These are phyloP conservation scores for Perithous albicinctus DNA, from an alignment of 2,888 invertebrate species.

Conservation along the genomic window DNA sequence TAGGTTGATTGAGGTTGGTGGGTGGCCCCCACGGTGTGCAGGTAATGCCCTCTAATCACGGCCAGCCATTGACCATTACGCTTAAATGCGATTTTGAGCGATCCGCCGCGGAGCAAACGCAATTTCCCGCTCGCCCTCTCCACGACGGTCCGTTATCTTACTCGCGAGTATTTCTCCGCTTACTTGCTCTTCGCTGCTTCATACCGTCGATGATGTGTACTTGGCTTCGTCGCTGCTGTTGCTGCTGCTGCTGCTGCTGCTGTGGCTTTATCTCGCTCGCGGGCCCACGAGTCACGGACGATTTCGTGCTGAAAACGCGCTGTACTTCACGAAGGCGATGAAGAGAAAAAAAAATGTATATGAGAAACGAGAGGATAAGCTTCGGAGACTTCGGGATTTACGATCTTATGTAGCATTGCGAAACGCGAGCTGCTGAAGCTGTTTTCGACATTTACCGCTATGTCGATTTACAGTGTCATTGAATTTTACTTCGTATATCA, in stretches of 20 bases:
- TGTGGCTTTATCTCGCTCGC: conserved; percentile 50
- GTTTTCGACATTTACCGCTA: conserved; percentile 5
- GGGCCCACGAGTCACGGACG: conserved; percentile 68
- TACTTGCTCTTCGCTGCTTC: conserved; percentile 29
- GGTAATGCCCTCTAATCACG: conserved; percentile 82
- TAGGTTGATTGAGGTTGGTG: conserved; percentile 81
- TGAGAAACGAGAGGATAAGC: conserved; percentile 26
- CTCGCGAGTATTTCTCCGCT: conserved; percentile 41
- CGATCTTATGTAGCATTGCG: conserved; percentile 49
- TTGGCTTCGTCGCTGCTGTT: conserved; percentile 45
- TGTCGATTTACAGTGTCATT: conserved; percentile 56
- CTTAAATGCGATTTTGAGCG: conserved; percentile 81
- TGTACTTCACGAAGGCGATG: conserved; percentile 33
- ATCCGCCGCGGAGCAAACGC: conserved; percentile 70
- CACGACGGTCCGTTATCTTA: conserved; percentile 44
- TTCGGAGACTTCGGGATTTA: conserved; percentile 43
- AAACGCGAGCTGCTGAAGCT: conserved; percentile 17
- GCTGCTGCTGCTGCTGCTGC: conserved; percentile 1
- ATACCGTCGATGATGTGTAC: conserved; percentile 55
- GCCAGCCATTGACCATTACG: conserved; percentile 80
- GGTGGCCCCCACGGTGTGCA: conserved; percentile 79
- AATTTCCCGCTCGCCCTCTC: conserved; percentile 67
- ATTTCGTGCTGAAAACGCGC: conserved; percentile 67
- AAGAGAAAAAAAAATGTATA: conserved; percentile 21
- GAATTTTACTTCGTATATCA: conserved; percentile 58